Percentiles rank a stretch among this genome's conserved stretches.
Evolutionary conservation across 2,113 vertebrate species (phyloP).

Genomic region (Salvelinus sp.): DNA sequence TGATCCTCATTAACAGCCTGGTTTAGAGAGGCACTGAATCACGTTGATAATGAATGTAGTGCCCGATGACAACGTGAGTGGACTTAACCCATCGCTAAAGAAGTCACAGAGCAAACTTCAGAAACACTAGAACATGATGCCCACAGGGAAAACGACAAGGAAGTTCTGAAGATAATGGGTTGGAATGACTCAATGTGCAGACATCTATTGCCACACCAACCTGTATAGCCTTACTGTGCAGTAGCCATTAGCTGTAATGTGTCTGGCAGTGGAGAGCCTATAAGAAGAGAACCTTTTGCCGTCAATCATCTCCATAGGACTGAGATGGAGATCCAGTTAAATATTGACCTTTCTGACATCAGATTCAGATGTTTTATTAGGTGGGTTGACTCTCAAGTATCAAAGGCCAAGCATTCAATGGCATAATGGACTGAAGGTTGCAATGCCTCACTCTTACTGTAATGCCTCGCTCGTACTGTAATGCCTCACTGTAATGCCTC

Average conservation of each 20-base stretch:
- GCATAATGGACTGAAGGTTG: not conserved
- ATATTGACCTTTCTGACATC: not conserved
- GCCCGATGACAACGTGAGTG: not conserved
- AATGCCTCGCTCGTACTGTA: not conserved
- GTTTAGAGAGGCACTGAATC: too few relatives aligned
- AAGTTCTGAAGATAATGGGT: not conserved
- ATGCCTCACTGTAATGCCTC: too few relatives aligned
- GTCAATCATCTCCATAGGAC: not conserved
- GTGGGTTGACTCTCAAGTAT: not conserved
- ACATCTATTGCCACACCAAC: not conserved
- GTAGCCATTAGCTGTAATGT: not conserved
- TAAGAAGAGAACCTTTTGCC: not conserved
- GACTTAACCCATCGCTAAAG: not conserved
- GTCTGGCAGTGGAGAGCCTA: not conserved
- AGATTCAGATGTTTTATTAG: not conserved
- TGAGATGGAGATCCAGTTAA: not conserved
- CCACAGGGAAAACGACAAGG: not conserved
- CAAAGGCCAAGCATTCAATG: not conserved
- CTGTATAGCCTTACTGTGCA: not conserved
- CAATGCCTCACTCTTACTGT: not conserved
- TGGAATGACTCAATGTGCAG: not conserved
- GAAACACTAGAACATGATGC: not conserved
- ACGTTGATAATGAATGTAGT: too few relatives aligned
- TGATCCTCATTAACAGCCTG: too few relatives aligned
- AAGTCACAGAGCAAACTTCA: not conserved